Evolutionary conservation across 2,113 vertebrate species (phyloP).

Genomic region (Callionymus lyra): DNA sequence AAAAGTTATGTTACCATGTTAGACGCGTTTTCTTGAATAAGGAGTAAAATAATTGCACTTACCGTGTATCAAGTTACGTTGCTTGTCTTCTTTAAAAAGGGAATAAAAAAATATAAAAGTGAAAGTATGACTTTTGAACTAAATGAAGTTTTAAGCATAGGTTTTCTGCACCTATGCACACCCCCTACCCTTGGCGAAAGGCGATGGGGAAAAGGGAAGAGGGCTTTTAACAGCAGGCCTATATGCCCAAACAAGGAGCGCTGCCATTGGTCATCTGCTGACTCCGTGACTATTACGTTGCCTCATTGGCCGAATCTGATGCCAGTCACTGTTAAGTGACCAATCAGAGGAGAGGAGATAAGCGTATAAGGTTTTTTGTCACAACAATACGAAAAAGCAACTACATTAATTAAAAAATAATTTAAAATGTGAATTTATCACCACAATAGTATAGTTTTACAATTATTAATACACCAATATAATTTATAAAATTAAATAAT

Average conservation of each 20-base stretch:
- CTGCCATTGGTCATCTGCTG: conserved; percentile 35
- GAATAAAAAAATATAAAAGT: conserved; percentile 7
- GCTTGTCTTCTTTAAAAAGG: conserved; percentile 5
- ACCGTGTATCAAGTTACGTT: conserved; percentile 38
- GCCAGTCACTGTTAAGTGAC: background rate
- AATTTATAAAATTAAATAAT: too few relatives aligned
- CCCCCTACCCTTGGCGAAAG: conserved; percentile 70
- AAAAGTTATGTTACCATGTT: too few relatives aligned
- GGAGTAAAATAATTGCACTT: conserved; percentile 14
- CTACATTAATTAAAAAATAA: background rate
- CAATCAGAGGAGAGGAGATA: conserved; percentile 13
- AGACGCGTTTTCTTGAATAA: background rate
- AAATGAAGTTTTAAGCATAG: conserved; percentile 63
- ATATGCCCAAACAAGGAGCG: conserved; percentile 12
- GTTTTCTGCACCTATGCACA: conserved; percentile 57
- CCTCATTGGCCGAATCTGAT: conserved; percentile 26
- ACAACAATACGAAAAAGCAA: background rate
- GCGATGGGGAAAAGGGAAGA: conserved; percentile 33
- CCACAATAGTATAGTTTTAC: too few relatives aligned
- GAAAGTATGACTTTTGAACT: conserved; percentile 45
- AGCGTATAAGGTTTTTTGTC: background rate
- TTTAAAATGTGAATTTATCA: too few relatives aligned
- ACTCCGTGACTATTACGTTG: background rate
- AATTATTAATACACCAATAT: too few relatives aligned
- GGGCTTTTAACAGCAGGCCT: conserved; percentile 25